A percentile compares a stretch with the other conserved stretches of the same genome.
Conservation (phyloP, 2,113 vertebrate species). For the Aptenodytes patagonicus region DNA sequence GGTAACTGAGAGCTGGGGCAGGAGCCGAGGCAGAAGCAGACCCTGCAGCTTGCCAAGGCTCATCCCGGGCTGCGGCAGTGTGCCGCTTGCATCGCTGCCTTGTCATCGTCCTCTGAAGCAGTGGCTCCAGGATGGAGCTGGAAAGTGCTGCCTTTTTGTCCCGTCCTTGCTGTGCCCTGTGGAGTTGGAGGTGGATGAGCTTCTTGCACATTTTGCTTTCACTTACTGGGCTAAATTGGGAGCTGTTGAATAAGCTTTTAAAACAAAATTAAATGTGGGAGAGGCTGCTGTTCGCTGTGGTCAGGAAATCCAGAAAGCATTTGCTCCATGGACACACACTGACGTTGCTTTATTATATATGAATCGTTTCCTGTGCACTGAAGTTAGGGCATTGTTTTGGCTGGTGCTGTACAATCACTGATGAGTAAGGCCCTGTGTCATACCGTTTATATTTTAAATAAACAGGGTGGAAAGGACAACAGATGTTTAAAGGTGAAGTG, state of each 20-base stretch:
- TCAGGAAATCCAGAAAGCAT: neutral
- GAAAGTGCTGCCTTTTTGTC: neutral
- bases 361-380: rapidly evolving
- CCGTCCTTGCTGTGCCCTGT: neutral
- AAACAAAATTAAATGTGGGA: neutral
- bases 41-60: neutral
- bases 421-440: neutral
- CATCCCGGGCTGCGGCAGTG: rapidly evolving
- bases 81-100: neutral
- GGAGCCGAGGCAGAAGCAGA: neutral
- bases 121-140: neutral
- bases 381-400: neutral
- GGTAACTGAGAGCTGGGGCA: too few relatives aligned
- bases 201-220: neutral
- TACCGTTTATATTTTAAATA: neutral
- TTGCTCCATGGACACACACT: neutral
- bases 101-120: neutral
- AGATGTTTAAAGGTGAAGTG: neutral
- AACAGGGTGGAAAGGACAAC: neutral
- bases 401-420: neutral
- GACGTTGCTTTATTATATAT: neutral
- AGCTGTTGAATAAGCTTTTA: neutral
- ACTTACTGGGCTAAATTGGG: neutral
- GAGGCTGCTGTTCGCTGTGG: neutral
- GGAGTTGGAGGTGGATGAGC: neutral